These are phyloP conservation scores for Cherax destructor DNA, from an alignment of 1,140 invertebrate species.

Conservation along the genomic window DNA sequence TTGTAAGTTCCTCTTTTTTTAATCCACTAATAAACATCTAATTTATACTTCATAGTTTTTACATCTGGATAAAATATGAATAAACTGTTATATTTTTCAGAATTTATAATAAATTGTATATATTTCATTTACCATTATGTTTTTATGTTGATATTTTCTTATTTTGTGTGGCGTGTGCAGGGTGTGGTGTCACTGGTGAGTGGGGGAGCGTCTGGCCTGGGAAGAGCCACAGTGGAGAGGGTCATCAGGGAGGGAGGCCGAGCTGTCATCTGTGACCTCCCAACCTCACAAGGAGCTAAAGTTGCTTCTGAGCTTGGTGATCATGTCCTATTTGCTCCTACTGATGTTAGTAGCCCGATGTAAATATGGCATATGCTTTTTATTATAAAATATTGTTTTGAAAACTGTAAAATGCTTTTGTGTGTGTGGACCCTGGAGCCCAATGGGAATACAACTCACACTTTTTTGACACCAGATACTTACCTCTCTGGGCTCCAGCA, in stretches of 20 bases:
- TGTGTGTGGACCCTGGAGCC: too few relatives aligned
- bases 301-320: slow-evolving; percentile 85
- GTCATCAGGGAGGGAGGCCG: slow-evolving; percentile 87
- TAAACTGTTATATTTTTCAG: neutral
- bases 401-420: too few relatives aligned
- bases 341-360: slow-evolving; percentile 82
- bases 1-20: too few relatives aligned
- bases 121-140: too few relatives aligned
- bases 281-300: slow-evolving; percentile 86
- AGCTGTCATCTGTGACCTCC: slow-evolving; percentile 92
- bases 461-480: too few relatives aligned
- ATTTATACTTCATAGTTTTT: neutral
- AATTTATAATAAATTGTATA: neutral
- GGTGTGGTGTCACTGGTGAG: slow-evolving; percentile 90
- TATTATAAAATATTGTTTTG: too few relatives aligned
- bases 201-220: slow-evolving; percentile 95
- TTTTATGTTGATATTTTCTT: too few relatives aligned
- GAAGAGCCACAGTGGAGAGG: slow-evolving; percentile 89
- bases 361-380: too few relatives aligned
- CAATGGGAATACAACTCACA: too few relatives aligned
- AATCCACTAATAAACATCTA: too few relatives aligned
- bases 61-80: neutral
- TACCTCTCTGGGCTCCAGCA: too few relatives aligned
- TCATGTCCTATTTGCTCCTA: slow-evolving; percentile 87
- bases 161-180: slow-evolving; percentile 72